Evolutionary conservation across 2,797 vertebrate genomes (phyloP).

Genomic region (Crossoptilon crossoptilon): DNA sequence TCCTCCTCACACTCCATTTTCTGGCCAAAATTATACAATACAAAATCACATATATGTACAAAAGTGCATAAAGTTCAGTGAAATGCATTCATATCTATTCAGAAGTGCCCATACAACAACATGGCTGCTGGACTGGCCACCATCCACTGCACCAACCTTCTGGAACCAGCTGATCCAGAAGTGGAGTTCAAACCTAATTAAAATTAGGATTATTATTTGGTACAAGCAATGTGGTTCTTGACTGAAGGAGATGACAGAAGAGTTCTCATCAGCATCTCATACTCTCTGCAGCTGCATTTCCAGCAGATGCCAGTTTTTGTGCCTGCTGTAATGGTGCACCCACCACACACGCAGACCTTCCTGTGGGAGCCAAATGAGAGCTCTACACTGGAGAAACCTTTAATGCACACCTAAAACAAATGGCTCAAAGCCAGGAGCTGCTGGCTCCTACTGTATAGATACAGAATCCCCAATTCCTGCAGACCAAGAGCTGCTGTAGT

Average conservation of each 20-base stretch:
- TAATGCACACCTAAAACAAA: background rate
- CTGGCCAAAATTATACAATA: background rate
- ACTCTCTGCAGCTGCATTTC: background rate
- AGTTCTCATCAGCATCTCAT: background rate
- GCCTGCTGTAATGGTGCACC: background rate
- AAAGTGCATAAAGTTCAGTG: background rate
- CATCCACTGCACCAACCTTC: background rate
- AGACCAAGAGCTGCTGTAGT: background rate
- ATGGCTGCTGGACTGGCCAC: background rate
- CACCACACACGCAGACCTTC: background rate
- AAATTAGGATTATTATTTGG: background rate
- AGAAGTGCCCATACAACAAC: background rate
- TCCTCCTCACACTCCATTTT: background rate
- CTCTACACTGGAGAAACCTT: background rate
- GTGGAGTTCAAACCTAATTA: constrained; percentile 11
- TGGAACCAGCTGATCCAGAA: background rate
- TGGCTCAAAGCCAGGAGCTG: background rate
- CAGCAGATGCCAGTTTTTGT: background rate
- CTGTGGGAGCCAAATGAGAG: background rate
- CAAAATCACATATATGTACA: background rate
- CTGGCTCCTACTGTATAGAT: background rate
- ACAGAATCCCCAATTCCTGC: background rate
- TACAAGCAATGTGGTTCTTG: background rate
- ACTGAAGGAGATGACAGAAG: background rate
- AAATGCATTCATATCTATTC: background rate